Evolutionary conservation across 37 sponge, comb jelly and placozoan species (phyloP), one percentile per base, ranked within the genome.

Genomic region (Aplysina aerophoba): DNA sequence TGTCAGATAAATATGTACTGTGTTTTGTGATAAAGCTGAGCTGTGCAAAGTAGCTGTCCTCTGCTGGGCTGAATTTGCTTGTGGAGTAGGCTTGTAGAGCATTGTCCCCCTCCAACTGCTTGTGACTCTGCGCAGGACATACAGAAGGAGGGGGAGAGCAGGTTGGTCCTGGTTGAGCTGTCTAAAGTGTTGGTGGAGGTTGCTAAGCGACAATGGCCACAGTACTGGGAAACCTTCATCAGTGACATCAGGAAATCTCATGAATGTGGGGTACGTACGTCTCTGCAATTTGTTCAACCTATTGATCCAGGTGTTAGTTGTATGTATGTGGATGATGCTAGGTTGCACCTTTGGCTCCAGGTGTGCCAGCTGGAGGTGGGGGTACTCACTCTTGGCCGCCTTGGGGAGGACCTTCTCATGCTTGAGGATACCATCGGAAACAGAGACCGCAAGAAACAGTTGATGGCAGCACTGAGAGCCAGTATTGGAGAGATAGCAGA

Each of bases 401-500:
- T 75, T 6, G 78, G 78, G 13, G 78, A 75, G 24, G 78, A 75
- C 37, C 44, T 75, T 11, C 78, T 75, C 16, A 36, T 13, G 1
- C 78, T 21, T 5, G 78, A 75, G 14, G 24, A 75, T n/a, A 27
- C 13, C 4, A 36, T 75, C 15, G 19, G n/a, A 0, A 36, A 40
- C 25, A 75, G 40, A 50, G 78, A 75, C 17, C 37, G 78, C 44
- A 75, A 75, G 78, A 75, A 75, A 54, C 78, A 75, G 25, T 21
- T 75, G 53, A 75, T 75, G 78, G 50, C 78, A 25, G 78, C 21
- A 21, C 78, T 75, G 15, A 36, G 78, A 41, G 25, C 1, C 15
- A 61, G 27, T 35, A 83, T 41, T 34, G 92, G 90, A n/a, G 75
- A 82, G 25, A 85, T 92, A 4, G 40, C 66, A 30, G 90, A 91